Conservation (phyloP, 2,888 invertebrate species). For the Strigamia crassipes region DNA sequence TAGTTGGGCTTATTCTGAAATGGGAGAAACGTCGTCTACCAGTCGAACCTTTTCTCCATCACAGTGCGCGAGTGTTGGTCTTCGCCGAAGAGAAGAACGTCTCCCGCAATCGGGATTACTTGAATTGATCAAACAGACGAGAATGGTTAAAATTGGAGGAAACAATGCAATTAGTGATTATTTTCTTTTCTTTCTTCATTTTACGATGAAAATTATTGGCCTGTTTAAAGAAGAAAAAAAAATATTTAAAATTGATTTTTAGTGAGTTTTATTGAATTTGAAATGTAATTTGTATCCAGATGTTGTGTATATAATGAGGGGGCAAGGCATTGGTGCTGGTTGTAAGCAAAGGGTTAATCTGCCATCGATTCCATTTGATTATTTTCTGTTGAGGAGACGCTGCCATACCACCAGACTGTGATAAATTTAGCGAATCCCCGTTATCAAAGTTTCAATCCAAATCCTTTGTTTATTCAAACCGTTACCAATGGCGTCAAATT, state of each 20-base stretch:
- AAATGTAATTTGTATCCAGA: not conserved
- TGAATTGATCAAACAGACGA: not conserved
- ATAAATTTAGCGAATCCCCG: conserved; percentile 39
- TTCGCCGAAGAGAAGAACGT: not conserved
- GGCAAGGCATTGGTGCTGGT: conserved; percentile 15
- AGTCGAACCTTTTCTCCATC: not conserved
- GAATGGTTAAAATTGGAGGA: not conserved
- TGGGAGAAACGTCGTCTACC: conserved; percentile 15
- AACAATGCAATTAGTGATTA: conserved; percentile 10
- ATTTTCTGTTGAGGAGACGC: conserved; percentile 35
- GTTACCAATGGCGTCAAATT: conserved; percentile 23
- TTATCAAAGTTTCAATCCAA: conserved; percentile 35
- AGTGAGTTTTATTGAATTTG: conserved; percentile 1
- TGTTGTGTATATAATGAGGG: conserved; percentile 27
- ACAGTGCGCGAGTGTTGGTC: not conserved
- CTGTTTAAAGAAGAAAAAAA: not conserved
- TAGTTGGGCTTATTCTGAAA: not conserved
- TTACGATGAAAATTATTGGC: not conserved
- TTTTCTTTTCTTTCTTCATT: not conserved
- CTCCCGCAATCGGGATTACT: not conserved
- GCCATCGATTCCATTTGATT: conserved; percentile 41
- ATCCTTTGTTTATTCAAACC: conserved; percentile 17
- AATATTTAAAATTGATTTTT: not conserved
- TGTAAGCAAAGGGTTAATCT: conserved; percentile 36
- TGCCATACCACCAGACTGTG: conserved; percentile 42